Conservation (phyloP, 2,797 vertebrate species). For the Emydoidea blandingii region DNA sequence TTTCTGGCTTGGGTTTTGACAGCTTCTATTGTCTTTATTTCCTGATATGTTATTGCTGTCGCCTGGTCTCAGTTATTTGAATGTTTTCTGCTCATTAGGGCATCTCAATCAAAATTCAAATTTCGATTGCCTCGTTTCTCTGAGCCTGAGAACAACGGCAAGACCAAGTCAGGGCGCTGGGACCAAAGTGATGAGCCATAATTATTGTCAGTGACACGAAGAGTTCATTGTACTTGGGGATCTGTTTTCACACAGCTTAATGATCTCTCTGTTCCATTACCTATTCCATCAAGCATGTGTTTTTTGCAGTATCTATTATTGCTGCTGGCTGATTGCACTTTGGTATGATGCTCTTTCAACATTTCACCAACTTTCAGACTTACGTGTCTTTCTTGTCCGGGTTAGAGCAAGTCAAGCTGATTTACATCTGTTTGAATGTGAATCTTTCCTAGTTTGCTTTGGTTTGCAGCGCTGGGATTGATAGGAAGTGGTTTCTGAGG, state of each 20-base stretch:
- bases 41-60: neutral
- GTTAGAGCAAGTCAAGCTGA: neutral
- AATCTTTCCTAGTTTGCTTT: neutral
- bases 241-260: constrained; percentile 49
- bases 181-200: constrained; percentile 5
- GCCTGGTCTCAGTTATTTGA: neutral
- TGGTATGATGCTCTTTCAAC: constrained; percentile 21
- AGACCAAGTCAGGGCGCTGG: constrained; percentile 16
- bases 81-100: constrained; percentile 17
- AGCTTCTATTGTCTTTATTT: constrained; percentile 51
- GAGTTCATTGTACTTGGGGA: constrained; percentile 19
- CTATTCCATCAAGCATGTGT: constrained; percentile 26
- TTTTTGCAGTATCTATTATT: constrained; percentile 20
- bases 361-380: constrained; percentile 28
- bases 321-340: constrained; percentile 35
- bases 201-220: neutral
- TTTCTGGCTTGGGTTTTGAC: constrained; percentile 46
- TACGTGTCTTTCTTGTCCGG: neutral
- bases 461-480: neutral
- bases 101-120: constrained; percentile 38
- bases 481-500: neutral
- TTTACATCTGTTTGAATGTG: neutral
- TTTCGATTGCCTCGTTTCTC: neutral
- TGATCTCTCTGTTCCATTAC: constrained; percentile 52
- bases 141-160: neutral